These are phyloP conservation scores for Pemphredon lugubris DNA, from an alignment of 2,888 invertebrate species.

Conservation along the genomic window DNA sequence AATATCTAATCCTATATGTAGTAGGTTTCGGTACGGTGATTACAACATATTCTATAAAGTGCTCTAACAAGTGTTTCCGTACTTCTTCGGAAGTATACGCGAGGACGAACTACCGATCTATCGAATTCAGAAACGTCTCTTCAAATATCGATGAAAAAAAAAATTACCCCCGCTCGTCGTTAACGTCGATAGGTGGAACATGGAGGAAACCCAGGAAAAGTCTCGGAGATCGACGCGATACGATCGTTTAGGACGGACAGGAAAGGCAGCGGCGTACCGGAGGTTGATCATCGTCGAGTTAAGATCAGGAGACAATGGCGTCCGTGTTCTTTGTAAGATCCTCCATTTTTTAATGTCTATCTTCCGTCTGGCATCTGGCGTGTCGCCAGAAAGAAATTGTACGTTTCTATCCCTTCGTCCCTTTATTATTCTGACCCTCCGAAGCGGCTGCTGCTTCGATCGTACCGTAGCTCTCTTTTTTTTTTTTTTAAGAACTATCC, in stretches of 20 bases:
- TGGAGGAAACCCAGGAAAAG: slow-evolving; percentile 40
- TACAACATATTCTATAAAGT: too few species aligned
- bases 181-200: too few species aligned
- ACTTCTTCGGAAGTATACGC: too few species aligned
- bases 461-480: slow-evolving; percentile 19
- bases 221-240: slow-evolving; percentile 63
- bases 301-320: slow-evolving; percentile 59
- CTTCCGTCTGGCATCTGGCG: slow-evolving; percentile 69
- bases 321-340: slow-evolving; percentile 55
- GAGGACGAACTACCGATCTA: too few species aligned
- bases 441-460: slow-evolving; percentile 19
- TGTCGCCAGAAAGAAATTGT: slow-evolving; percentile 50
- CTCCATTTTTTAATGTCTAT: slow-evolving; percentile 66
- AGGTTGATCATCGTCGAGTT: slow-evolving; percentile 65
- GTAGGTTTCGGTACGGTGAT: too few species aligned
- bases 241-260: slow-evolving; percentile 62
- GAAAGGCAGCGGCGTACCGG: slow-evolving; percentile 21
- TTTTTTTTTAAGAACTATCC: not conserved
- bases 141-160: too few species aligned
- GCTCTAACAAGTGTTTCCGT: too few species aligned
- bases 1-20: too few species aligned
- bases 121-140: too few species aligned
- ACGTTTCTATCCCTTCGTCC: slow-evolving; percentile 27
- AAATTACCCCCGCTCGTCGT: too few species aligned
- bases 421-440: slow-evolving; percentile 28